Percentiles rank a stretch among this genome's conserved stretches.
These are phyloP conservation scores for Rotaria magnacalcarata DNA, from an alignment of 2,888 invertebrate species.

Conservation along the genomic window DNA sequence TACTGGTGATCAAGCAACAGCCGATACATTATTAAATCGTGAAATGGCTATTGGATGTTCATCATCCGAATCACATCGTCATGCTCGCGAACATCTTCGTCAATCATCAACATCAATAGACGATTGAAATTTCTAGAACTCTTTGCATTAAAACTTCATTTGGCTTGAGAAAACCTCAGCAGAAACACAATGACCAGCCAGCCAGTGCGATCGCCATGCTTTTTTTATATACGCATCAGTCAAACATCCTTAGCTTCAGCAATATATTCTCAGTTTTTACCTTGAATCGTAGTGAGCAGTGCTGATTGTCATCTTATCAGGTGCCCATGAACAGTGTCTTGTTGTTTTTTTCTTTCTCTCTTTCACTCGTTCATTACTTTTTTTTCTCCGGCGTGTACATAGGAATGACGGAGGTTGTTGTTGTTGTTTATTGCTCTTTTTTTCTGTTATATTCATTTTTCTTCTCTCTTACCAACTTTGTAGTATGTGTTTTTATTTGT, in stretches of 20 bases:
- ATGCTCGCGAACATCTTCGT: slow-evolving; percentile 9
- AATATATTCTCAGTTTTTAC: background rate
- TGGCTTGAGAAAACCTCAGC: background rate
- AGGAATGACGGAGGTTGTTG: background rate
- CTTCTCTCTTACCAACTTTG: background rate
- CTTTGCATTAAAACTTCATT: no score
- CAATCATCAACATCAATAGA: slow-evolving; percentile 9
- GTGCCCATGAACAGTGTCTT: background rate
- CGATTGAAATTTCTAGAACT: background rate
- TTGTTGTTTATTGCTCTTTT: background rate
- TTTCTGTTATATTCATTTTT: background rate
- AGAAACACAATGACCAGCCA: background rate
- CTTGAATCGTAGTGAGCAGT: background rate
- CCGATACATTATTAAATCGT: slow-evolving; percentile 23
- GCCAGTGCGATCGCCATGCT: background rate
- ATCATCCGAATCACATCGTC: slow-evolving; percentile 6
- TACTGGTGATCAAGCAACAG: slow-evolving; percentile 31
- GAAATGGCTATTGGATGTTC: slow-evolving; percentile 27
- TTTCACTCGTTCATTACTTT: background rate
- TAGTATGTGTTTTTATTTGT: background rate
- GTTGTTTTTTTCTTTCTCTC: background rate
- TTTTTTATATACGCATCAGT: background rate
- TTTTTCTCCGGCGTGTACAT: background rate
- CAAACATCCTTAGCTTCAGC: background rate
- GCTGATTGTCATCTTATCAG: background rate